Evolutionary conservation across 1,140 invertebrate genomes (phyloP), one percentile per base, ranked within the genome.

Genomic region (Branchinecta lynchi): DNA sequence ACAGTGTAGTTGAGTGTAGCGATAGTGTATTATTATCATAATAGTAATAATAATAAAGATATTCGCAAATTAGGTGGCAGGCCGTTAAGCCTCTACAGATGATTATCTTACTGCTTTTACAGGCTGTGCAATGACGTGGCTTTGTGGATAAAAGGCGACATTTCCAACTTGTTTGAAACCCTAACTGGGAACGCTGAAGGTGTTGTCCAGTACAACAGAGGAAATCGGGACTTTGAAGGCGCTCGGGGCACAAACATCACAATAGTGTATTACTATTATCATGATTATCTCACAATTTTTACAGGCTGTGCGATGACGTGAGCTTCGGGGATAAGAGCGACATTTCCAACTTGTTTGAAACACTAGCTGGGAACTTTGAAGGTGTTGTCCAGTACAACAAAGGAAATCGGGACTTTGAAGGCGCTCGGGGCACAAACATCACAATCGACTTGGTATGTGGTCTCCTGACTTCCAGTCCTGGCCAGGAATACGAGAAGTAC

Each of bases 351-450:
- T 85, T 96, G 12, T 91, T 86, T 75, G 86, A 87, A 74, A 84
- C 82, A 66, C 77, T 96, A n/a, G 88, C 91, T 7, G 85, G 86
- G 46, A 91, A 92, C 78, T 87, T 91, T 77, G 80, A 82, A 74
- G 90, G 86, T 46, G 83, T 96, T 67, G 92, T 95, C 0, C 93
- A 97, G 74, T 96, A 97, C 77, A 97, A 96, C 77, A 90, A 92
- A 77, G 93, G 96, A 75, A 96, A 96, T 78, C 81, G 92, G 65
- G 82, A 83, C 7, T 84, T 81, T 75, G 85, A 84, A 74, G 82
- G 83, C 51, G 81, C 80, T 0, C 79, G 77, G 70, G 82, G 80
- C 45, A 83, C 82, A 10, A 87, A 86, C 71, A 82, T 93, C 3
- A 93, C 91, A 0, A 89, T 96, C 44, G 87, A 92, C 75, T 84